phyloP scores from a whole-genome alignment of 1,140 invertebrate genomes.

The Cepaea nemoralis region DNA sequence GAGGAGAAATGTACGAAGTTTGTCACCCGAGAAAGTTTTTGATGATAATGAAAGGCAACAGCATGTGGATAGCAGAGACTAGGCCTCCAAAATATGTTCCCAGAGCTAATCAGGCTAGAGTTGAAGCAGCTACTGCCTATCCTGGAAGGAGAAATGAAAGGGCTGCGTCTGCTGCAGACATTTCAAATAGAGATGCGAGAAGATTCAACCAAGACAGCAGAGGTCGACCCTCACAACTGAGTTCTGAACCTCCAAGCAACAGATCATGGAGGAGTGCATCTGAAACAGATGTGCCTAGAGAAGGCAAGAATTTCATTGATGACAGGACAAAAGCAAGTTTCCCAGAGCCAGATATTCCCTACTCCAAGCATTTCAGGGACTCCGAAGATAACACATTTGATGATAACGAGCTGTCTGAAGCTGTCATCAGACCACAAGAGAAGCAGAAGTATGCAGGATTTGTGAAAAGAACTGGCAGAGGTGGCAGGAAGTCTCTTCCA shows the following conservation, averaged over 20 bases:
- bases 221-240: not conserved
- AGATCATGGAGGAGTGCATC: not conserved
- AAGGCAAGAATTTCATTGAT: not conserved
- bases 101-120: not conserved
- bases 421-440: not conserved
- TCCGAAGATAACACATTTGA: not conserved
- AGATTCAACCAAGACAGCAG: not conserved
- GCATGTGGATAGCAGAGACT: not conserved
- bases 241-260: not conserved
- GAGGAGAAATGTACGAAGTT: not conserved
- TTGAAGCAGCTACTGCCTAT: not conserved
- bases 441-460: not conserved
- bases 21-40: not conserved
- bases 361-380: not conserved
- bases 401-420: not conserved
- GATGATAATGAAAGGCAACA: not conserved
- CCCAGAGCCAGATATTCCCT: not conserved
- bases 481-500: not conserved
- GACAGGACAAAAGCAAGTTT: not conserved
- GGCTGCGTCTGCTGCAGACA: not conserved
- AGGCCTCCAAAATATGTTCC: not conserved
- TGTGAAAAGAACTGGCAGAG: conserved; percentile 6
- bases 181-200: not conserved
- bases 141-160: not conserved
- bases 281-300: not conserved